These are phyloP conservation scores for Philaethria dido DNA, from an alignment of 2,888 invertebrate species.

Conservation along the genomic window DNA sequence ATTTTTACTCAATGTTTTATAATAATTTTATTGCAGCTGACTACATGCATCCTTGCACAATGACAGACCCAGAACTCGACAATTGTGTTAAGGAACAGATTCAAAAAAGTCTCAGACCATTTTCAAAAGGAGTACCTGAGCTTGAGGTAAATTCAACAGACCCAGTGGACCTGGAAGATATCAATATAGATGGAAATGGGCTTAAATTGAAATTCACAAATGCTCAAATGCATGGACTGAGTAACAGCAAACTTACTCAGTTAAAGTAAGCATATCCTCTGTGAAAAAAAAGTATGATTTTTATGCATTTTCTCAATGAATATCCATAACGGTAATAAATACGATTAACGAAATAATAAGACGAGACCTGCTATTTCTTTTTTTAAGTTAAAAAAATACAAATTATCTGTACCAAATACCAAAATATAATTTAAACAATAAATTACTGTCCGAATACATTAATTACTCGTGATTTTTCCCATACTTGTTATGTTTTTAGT, in stretches of 20 bases:
- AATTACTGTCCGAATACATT: too few relatives aligned
- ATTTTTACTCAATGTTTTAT: too few relatives aligned
- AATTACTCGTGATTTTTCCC: too few relatives aligned
- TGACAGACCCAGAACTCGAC: conserved; percentile 52
- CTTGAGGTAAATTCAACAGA: conserved; percentile 68
- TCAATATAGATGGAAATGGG: conserved; percentile 67
- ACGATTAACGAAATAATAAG: too few relatives aligned
- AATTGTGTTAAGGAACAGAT: conserved; percentile 67
- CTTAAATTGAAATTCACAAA: conserved; percentile 63
- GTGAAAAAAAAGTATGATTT: too few relatives aligned
- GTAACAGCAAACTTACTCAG: conserved; percentile 56
- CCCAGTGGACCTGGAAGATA: conserved; percentile 67
- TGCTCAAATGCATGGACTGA: conserved; percentile 66
- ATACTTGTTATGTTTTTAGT: background rate
- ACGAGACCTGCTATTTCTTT: too few relatives aligned
- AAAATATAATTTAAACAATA: too few relatives aligned
- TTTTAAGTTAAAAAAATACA: too few relatives aligned
- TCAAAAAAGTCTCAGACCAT: conserved; percentile 55
- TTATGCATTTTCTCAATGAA: too few relatives aligned
- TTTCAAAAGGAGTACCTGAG: conserved; percentile 70
- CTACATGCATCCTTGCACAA: conserved; percentile 66
- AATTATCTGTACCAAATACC: too few relatives aligned
- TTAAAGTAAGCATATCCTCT: conserved; percentile 62
- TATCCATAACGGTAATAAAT: too few relatives aligned
- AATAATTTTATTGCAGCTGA: conserved; percentile 64